Percentiles rank a stretch among this genome's conserved stretches.
Evolutionary conservation across 2,113 vertebrate species (phyloP).

Genomic region (Polypterus bichir): DNA sequence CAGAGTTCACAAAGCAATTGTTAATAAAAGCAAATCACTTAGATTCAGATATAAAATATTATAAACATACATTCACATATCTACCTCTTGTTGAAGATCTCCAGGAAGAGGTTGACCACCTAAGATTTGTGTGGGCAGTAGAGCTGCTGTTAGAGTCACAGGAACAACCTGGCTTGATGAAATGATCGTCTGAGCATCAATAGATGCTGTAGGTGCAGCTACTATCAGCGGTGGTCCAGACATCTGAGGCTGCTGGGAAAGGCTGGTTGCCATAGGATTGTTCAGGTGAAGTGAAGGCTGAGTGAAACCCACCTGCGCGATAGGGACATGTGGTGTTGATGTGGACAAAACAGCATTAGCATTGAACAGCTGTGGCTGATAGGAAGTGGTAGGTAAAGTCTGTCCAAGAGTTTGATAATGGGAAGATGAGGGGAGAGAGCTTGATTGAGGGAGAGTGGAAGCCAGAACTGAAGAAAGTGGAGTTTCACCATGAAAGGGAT

Average conservation of each 20-base stretch:
- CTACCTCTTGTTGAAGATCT: slow-evolving; percentile 80
- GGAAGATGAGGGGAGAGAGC: background rate
- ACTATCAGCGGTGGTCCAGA: slow-evolving; percentile 42
- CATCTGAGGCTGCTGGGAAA: slow-evolving; percentile 47
- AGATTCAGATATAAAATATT: too few relatives aligned
- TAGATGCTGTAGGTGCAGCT: slow-evolving; percentile 37
- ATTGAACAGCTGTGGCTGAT: slow-evolving; percentile 41
- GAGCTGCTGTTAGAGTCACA: slow-evolving; percentile 51
- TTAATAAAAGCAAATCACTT: too few relatives aligned
- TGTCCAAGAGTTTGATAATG: background rate
- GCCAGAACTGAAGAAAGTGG: slow-evolving; percentile 33
- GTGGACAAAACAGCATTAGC: slow-evolving; percentile 38
- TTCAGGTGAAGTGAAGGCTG: slow-evolving; percentile 37
- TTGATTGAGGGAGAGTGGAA: background rate
- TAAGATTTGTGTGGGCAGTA: slow-evolving; percentile 55
- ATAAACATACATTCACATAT: background rate
- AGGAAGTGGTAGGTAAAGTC: slow-evolving; percentile 10
- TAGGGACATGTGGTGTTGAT: slow-evolving; percentile 42
- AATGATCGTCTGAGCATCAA: slow-evolving; percentile 26
- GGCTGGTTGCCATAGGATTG: slow-evolving; percentile 43
- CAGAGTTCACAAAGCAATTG: too few relatives aligned
- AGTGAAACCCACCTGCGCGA: slow-evolving; percentile 50
- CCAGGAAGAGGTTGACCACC: slow-evolving; percentile 58
- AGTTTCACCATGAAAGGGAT: slow-evolving; percentile 56
- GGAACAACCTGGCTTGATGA: slow-evolving; percentile 46